These are phyloP conservation scores for Drepanosiphum platanoidis DNA, from an alignment of 2,888 invertebrate species.

Conservation along the genomic window DNA sequence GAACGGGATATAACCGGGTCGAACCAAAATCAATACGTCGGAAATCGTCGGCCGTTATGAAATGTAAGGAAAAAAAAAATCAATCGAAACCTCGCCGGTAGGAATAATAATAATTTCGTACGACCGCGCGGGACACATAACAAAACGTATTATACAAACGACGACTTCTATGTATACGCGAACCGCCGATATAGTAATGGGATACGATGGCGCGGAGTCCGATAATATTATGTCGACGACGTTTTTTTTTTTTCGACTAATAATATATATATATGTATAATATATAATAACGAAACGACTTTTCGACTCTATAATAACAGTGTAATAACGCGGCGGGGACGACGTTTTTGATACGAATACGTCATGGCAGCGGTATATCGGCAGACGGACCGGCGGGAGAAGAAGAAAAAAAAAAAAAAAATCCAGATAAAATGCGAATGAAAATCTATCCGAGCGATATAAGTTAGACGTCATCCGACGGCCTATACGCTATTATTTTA, in stretches of 20 bases:
- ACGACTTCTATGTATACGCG: too few species aligned
- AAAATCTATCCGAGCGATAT: not conserved
- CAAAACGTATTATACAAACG: not conserved
- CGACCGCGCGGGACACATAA: not conserved
- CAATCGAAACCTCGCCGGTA: not conserved
- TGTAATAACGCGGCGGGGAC: not conserved
- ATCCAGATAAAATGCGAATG: not conserved
- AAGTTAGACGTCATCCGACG: not conserved
- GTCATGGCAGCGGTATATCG: too few species aligned
- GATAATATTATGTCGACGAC: not conserved
- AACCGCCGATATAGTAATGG: not conserved
- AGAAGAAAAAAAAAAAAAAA: not conserved
- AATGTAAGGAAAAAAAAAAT: not conserved
- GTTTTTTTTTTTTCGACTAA: not conserved
- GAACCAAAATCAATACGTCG: slow-evolving; percentile 42
- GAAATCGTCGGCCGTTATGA: slow-evolving; percentile 29
- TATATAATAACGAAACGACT: too few species aligned
- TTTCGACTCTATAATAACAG: not conserved
- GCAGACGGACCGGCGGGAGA: too few species aligned
- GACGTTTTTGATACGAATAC: not conserved
- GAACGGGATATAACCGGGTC: slow-evolving; percentile 45
- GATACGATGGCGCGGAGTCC: not conserved
- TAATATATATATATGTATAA: too few species aligned
- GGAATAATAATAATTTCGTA: not conserved
- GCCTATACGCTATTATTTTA: not conserved